Conservation (phyloP, 2,113 vertebrate species). For the Xenotilapia longispinis region DNA sequence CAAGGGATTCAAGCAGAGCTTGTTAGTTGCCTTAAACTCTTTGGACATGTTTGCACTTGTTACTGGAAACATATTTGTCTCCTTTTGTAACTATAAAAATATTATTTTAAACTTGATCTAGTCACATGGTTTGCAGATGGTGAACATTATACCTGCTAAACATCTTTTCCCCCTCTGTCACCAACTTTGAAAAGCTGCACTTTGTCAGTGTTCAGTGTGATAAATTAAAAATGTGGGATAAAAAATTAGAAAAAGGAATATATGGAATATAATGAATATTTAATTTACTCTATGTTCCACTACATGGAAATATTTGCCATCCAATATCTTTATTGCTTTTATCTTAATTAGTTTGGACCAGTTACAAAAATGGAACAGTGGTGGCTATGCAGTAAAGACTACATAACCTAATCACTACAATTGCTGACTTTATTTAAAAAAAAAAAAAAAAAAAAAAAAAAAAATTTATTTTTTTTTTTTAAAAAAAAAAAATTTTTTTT, state of each 20-base stretch:
- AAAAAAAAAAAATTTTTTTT: too few relatives aligned
- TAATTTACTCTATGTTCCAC: neutral
- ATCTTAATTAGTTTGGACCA: neutral
- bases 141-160: neutral
- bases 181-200: neutral
- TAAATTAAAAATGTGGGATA: neutral
- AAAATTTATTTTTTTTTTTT: too few relatives aligned
- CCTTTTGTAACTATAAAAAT: neutral
- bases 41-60: neutral
- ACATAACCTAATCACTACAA: neutral
- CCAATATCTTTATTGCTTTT: neutral
- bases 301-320: neutral
- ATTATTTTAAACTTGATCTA: neutral
- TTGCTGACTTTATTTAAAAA: fast-evolving
- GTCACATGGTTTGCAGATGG: neutral
- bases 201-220: neutral
- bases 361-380: neutral
- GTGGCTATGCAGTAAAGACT: neutral
- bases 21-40: neutral
- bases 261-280: neutral
- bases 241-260: neutral
- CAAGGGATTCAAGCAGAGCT: neutral
- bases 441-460: fast-evolving
- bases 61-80: neutral
- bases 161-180: neutral